These are phyloP conservation scores for Gisinianus flammeolus DNA, from an alignment of 2,888 invertebrate genomes.

Conservation along the genomic window DNA sequence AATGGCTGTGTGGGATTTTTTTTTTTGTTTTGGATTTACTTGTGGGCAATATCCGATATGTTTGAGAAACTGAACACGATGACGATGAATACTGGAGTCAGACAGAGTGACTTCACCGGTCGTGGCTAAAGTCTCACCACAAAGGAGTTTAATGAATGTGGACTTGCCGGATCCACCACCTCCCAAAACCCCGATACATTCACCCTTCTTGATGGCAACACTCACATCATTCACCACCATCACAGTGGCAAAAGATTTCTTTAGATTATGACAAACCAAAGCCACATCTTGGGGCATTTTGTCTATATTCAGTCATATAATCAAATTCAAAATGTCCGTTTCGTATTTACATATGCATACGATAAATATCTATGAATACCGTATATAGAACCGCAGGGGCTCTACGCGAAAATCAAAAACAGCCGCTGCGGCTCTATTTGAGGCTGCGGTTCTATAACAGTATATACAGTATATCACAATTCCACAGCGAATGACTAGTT, in stretches of 20 bases:
- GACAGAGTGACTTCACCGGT: slow-evolving; percentile 47
- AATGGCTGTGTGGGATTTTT: background rate
- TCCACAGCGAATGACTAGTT: too few species aligned
- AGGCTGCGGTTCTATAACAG: too few species aligned
- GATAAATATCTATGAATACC: too few species aligned
- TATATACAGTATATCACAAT: too few species aligned
- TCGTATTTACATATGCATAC: too few species aligned
- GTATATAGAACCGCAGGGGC: too few species aligned
- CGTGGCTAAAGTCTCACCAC: slow-evolving; percentile 46
- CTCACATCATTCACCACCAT: slow-evolving; percentile 49
- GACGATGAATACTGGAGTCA: slow-evolving; percentile 37
- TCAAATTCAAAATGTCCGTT: too few species aligned
- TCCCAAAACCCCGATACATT: slow-evolving; percentile 51
- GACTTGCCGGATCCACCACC: slow-evolving; percentile 49
- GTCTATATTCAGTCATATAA: too few species aligned
- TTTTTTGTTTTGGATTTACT: slow-evolving; percentile 24
- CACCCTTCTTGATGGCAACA: slow-evolving; percentile 46
- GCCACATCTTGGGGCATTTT: slow-evolving; percentile 32
- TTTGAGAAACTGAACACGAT: slow-evolving; percentile 45
- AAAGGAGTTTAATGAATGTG: slow-evolving; percentile 39
- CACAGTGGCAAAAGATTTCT: slow-evolving; percentile 15
- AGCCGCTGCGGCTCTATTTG: too few species aligned
- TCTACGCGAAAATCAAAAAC: too few species aligned
- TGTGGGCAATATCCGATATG: slow-evolving; percentile 54
- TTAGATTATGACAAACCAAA: slow-evolving; percentile 42